Conservation (phyloP, 30 jellyfish, hydroid and myxozoan genomes). For the Sanderia malayensis region DNA sequence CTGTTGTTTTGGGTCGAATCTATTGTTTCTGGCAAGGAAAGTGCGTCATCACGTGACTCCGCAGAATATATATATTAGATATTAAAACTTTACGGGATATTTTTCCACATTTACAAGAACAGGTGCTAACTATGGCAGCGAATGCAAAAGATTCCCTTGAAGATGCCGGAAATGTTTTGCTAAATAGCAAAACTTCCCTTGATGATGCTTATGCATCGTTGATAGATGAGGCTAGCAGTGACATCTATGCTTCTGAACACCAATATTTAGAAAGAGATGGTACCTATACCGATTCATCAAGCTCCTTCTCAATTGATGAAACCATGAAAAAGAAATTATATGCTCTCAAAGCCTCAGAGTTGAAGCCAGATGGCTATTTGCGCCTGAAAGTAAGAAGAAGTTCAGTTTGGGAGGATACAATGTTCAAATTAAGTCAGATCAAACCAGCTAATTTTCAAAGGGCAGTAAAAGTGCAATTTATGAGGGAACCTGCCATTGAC, state of each 20-base stretch:
- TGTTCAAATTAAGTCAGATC: background rate
- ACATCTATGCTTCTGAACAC: background rate
- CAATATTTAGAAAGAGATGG: background rate
- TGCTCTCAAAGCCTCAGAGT: background rate
- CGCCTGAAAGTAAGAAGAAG: background rate
- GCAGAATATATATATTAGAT: too few relatives aligned
- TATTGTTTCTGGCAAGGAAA: too few relatives aligned
- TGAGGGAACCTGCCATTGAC: background rate
- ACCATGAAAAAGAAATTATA: background rate
- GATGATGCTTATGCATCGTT: background rate
- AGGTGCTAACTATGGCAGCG: background rate
- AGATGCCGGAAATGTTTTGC: background rate
- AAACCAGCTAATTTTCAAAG: background rate
- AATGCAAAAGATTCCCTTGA: background rate
- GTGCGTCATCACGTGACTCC: too few relatives aligned
- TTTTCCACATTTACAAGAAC: background rate
- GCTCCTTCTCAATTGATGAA: background rate
- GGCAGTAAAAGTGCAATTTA: background rate
- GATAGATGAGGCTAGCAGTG: conserved; percentile 1
- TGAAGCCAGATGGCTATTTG: background rate
- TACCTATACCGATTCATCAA: background rate
- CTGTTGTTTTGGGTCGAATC: too few relatives aligned
- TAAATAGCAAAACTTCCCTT: background rate
- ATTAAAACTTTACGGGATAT: background rate
- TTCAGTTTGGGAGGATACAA: background rate